Evolutionary conservation across 2,113 vertebrate species (phyloP).

Genomic region (Calyptommatus sinebrachiatus): DNA sequence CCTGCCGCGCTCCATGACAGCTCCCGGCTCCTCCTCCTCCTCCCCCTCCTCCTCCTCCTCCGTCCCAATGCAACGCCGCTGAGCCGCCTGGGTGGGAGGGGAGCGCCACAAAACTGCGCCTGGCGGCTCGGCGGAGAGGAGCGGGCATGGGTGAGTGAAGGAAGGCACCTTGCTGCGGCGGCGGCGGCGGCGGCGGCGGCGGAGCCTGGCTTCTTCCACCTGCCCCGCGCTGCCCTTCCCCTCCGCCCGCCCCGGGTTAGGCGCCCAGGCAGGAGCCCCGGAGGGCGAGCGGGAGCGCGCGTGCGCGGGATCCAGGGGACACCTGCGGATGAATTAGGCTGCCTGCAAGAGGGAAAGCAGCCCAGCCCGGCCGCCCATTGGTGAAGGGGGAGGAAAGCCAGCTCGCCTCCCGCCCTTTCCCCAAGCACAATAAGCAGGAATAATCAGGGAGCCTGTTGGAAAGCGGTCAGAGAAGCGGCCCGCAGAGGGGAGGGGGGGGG

Average conservation of each 20-base stretch:
- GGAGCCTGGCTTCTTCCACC: too few relatives aligned
- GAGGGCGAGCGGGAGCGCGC: not conserved
- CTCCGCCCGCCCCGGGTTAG: conserved; percentile 15
- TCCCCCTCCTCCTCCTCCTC: too few relatives aligned
- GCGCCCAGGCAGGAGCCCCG: conserved; percentile 20
- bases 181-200: not conserved
- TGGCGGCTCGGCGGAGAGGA: not conserved
- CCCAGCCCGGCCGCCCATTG: not conserved
- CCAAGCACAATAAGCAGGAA: not conserved
- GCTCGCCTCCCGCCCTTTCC: too few relatives aligned
- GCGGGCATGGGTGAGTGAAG: not conserved
- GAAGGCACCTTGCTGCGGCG: conserved; percentile 5
- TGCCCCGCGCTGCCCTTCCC: conserved; percentile 56
- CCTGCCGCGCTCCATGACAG: conserved; percentile 41
- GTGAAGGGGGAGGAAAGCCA: not conserved
- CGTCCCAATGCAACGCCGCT: too few relatives aligned
- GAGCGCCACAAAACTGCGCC: not conserved
- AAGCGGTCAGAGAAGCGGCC: not conserved
- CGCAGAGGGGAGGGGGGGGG: not conserved
- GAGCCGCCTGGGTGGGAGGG: too few relatives aligned
- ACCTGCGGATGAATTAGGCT: conserved; percentile 41
- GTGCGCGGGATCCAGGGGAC: conserved; percentile 4
- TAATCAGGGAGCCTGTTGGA: not conserved
- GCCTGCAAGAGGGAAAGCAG: conserved; percentile 5
- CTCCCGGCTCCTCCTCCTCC: too few relatives aligned